A percentile compares a stretch with the other conserved stretches of the same genome.
Conservation (phyloP, 2,113 vertebrate species). For the Saguinus imperator region DNA sequence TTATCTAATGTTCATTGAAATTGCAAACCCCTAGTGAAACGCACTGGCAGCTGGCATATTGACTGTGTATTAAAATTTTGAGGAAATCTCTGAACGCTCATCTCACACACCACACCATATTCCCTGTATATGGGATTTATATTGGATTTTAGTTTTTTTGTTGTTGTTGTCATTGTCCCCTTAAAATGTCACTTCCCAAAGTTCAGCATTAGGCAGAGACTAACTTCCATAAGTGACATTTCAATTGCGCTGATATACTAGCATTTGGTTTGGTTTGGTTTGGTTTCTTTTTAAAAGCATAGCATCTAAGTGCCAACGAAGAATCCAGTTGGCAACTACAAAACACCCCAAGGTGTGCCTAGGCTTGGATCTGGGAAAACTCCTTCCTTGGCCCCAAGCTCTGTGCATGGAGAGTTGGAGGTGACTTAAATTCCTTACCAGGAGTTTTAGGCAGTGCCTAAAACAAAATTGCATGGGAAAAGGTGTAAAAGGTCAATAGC, state of each 20-base stretch:
- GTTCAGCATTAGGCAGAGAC: background rate
- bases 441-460: background rate
- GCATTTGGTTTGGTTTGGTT: background rate
- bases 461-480: background rate
- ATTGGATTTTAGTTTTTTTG: background rate
- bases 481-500: background rate
- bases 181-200: conserved; percentile 57
- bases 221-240: conserved; percentile 40
- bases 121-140: background rate
- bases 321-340: no score
- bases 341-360: no score
- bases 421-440: no score
- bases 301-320: background rate
- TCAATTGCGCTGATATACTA: conserved; percentile 6
- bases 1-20: conserved; percentile 12
- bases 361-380: no score
- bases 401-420: no score
- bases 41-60: background rate
- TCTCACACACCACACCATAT: background rate
- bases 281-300: background rate
- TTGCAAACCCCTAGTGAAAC: background rate
- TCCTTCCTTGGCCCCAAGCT: no score
- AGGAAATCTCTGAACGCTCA: background rate
- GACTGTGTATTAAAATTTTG: background rate
- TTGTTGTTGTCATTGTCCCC: background rate